Base-by-base conservation (phyloP, 2,113 vertebrate genomes). In the Mus musculus region DNA sequence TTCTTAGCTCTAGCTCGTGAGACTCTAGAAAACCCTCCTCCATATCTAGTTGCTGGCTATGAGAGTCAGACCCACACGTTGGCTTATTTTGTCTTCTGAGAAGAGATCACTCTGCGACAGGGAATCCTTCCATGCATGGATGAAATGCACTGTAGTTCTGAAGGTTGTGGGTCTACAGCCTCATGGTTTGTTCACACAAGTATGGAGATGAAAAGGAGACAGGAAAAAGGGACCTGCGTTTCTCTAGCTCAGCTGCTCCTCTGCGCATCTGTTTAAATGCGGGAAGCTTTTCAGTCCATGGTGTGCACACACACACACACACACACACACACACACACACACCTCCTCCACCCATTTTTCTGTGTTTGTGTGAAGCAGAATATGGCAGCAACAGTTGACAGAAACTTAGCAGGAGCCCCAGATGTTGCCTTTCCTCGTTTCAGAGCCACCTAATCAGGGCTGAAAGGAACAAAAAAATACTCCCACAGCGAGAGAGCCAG, bases 81-180 rank as follows among this genome's bases (percentile, higher is more conserved):
- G 39, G 16, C 88, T 93, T 54, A 59, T 69, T 95, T 90, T 87
- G 73, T 93, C 77, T n/a, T 78, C 28, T 36, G 63, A 89, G 59
- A 71, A 11, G 39, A 63, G 56, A 61, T 16, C 80, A 8, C 9
- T 90, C 28, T 67, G 65, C 17, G 36, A 69, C 16, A 77, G 69
- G 86, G 84, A 95, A 69, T 78, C 78, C 22, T 46, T 72, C 36
- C 14, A 0, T 7, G 24, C 30, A n/a, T 67, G 67, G 84, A 84
- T 42, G 73, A 82, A 88, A 87, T 84, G 78, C 16, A 54, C 1
- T 28, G 30, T 19, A 26, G 26, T 82, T 56, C 33, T 26, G 67
- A 46, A 89, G 69, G 28, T n/a, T 65, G 26, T 71, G 49, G 17
- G 22, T 73, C 73, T 49, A 1, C 36, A 56, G 56, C 52, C 39